phyloP scores from a whole-genome alignment of 2,113 vertebrate genomes.

The Lepus timidus region DNA sequence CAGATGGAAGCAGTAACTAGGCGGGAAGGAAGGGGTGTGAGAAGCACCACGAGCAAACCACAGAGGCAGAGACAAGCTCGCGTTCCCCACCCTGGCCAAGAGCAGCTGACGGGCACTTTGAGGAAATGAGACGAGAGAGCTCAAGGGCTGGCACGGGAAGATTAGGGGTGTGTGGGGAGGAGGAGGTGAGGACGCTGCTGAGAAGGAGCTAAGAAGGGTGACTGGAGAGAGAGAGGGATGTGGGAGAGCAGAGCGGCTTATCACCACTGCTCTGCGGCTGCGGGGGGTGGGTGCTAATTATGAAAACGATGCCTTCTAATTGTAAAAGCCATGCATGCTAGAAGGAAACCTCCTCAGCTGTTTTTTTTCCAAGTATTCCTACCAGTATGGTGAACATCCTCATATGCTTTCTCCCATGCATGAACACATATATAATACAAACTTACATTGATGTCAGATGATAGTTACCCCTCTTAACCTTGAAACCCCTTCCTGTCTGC shows the following conservation, averaged over 20 bases:
- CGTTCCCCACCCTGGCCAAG: not conserved
- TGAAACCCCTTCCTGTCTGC: not conserved
- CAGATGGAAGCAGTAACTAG: not conserved
- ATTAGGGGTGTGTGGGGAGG: not conserved
- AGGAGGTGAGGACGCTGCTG: not conserved
- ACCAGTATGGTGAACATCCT: not conserved
- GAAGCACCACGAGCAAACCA: not conserved
- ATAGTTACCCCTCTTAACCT: not conserved
- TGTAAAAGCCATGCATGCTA: not conserved
- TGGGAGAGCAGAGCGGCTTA: not conserved
- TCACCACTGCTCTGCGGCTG: not conserved
- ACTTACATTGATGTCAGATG: not conserved
- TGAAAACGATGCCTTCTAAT: not conserved
- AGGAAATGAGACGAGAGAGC: slow-evolving; percentile 14
- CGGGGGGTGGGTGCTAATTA: not conserved
- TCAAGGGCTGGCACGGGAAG: not conserved
- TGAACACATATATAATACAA: not conserved
- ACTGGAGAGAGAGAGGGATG: not conserved
- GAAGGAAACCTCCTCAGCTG: not conserved
- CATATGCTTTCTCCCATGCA: not conserved
- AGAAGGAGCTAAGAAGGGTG: not conserved
- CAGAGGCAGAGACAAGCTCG: not conserved
- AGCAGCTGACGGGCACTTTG: not conserved
- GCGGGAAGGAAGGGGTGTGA: not conserved
- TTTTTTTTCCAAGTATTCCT: not conserved